Base-by-base conservation (phyloP, 1,140 invertebrate genomes). In the Drosophila bocqueti region DNA sequence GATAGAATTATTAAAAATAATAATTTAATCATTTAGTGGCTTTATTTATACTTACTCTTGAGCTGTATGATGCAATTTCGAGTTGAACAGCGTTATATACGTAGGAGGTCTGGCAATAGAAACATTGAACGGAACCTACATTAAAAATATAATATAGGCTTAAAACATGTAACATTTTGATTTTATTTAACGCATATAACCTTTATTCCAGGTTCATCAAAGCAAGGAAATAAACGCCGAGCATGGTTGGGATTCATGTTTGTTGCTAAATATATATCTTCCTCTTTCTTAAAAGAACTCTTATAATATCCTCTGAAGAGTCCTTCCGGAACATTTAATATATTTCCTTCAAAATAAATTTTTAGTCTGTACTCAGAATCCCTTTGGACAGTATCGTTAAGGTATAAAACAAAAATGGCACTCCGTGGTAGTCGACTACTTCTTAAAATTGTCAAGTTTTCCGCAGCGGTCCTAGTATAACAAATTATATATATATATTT, bases 151-250 rank as follows among this genome's bases (percentile, higher is more conserved):
- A 24, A 7, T 16, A 16, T 21, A 29, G 11, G 0, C 26, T 16
- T 7, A 9, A 57, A 40, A 38, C 8, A 13, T 9, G 4, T 29
- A 29, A 29, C 26, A 5, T 16, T 9, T 38, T 24, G 10, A 9
- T 59, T 21, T 8, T 29, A 16, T 15, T 29, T 18, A 16, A 38
- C 31, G 0, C 16, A 38, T 18, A 11, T 55, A 64, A 89, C 89
- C 93, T 99, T 99, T 73, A 97, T 95, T 2, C 93, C 94, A 0
- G 98, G 98, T 89, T 99, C 97, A 92, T 99, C 98, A 93, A 98
- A 98, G 90, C 98, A 98, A 1, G 98, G 98, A 92, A 99, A 99
- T 55, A 98, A 95, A 36, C 95, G 95, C 26, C 97, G 94, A 0
- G 98, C 98, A 91, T 97, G 95, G 63, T 96, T 97, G 0, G 97